Conservation (phyloP, 2,888 invertebrate species). For the Odontocolon sp. region DNA sequence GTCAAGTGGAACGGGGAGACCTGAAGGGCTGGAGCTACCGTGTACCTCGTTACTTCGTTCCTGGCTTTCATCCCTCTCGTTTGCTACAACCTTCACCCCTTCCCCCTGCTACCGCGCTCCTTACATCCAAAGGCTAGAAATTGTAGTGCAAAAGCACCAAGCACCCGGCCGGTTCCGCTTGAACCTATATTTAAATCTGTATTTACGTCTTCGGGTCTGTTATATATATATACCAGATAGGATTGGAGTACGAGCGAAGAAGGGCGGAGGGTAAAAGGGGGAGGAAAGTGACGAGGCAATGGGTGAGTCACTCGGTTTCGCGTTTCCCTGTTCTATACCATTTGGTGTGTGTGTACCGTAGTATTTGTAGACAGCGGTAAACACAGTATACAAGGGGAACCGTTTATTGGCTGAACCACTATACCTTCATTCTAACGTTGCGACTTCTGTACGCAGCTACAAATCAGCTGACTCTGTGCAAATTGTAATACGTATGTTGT, state of each 20-base stretch:
- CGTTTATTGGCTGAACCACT: background rate
- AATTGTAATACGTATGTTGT: conserved; percentile 12
- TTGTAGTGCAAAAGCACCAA: conserved; percentile 34
- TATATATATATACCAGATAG: conserved; percentile 60
- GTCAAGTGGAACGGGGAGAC: conserved; percentile 1
- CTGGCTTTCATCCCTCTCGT: background rate
- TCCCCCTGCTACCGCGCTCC: background rate
- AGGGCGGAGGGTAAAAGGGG: background rate
- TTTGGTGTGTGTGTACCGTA: conserved; percentile 2
- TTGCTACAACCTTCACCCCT: background rate
- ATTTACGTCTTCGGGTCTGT: conserved; percentile 67
- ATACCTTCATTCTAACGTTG: conserved; percentile 24
- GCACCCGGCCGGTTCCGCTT: conserved; percentile 20
- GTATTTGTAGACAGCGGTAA: conserved; percentile 15
- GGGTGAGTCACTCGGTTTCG: conserved; percentile 37
- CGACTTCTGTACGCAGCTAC: conserved; percentile 14
- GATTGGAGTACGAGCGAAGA: conserved; percentile 31
- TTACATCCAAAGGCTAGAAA: conserved; percentile 25
- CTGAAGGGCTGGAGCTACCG: conserved; percentile 12
- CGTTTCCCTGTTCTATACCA: conserved; percentile 35
- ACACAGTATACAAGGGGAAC: background rate
- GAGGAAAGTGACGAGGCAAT: conserved; percentile 38
- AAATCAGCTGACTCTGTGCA: conserved; percentile 40
- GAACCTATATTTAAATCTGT: conserved; percentile 68
- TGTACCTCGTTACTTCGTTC: conserved; percentile 4